Conservation (phyloP, 1,140 invertebrate species). For the Cotesia typhae region DNA sequence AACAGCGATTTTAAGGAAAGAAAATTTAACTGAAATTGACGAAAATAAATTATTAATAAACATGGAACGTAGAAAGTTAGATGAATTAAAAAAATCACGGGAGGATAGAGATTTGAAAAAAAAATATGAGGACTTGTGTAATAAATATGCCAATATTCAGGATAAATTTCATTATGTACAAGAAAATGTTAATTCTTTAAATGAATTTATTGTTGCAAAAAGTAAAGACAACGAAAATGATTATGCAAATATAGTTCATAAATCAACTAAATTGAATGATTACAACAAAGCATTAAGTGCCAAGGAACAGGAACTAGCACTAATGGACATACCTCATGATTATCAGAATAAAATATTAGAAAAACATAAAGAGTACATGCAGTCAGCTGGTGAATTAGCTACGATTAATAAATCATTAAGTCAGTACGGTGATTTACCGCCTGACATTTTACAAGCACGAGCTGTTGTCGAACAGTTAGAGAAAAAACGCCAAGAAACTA, state of each 20-base stretch:
- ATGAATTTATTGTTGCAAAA: conserved; percentile 39
- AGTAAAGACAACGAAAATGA: conserved; percentile 42
- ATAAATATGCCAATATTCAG: conserved; percentile 45
- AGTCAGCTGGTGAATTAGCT: conserved; percentile 45
- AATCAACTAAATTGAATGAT: conserved; percentile 49
- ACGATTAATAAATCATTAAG: conserved; percentile 48
- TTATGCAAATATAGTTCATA: conserved; percentile 44
- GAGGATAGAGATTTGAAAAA: conserved; percentile 48
- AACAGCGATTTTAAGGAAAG: conserved; percentile 44
- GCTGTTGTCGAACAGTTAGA: conserved; percentile 49
- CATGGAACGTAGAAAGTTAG: conserved; percentile 45
- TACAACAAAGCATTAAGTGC: conserved; percentile 49
- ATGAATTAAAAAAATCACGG: conserved; percentile 44
- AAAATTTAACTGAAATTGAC: conserved; percentile 50
- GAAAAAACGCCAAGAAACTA: conserved; percentile 49
- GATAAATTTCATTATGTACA: conserved; percentile 47
- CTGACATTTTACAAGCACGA: conserved; percentile 58
- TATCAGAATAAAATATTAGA: conserved; percentile 46
- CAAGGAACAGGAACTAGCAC: conserved; percentile 44
- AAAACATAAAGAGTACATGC: conserved; percentile 49
- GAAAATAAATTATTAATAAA: conserved; percentile 44
- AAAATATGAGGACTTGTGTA: conserved; percentile 48
- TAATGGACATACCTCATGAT: conserved; percentile 48
- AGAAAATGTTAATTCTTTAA: conserved; percentile 41
- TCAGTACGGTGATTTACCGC: conserved; percentile 54